Percentiles rank a stretch among this genome's conserved stretches.
Evolutionary conservation across 2,888 invertebrate species (phyloP).

Genomic region (Lymantria dispar): DNA sequence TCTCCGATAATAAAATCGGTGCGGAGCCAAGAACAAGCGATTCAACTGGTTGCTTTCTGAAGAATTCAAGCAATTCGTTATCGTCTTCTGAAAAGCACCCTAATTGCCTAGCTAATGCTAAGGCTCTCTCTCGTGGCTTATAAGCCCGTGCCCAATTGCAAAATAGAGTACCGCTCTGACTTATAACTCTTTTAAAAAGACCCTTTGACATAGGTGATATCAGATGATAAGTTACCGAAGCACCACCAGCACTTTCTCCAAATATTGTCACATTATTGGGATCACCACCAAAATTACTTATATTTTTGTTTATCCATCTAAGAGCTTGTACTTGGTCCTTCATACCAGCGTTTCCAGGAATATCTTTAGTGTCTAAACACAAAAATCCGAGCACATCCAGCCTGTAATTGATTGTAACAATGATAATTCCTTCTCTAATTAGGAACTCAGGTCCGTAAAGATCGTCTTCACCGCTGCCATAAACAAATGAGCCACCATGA

Average conservation of each 20-base stretch:
- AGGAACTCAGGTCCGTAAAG: slow-evolving; percentile 42
- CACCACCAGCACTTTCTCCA: slow-evolving; percentile 53
- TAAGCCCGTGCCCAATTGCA: slow-evolving; percentile 74
- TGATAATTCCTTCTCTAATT: slow-evolving; percentile 34
- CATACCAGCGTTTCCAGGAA: slow-evolving; percentile 47
- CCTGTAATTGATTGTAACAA: slow-evolving; percentile 41
- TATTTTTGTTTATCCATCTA: slow-evolving; percentile 44
- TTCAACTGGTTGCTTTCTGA: slow-evolving; percentile 24
- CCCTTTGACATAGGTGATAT: slow-evolving; percentile 54
- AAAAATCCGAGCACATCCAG: slow-evolving; percentile 44
- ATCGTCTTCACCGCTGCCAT: slow-evolving; percentile 37
- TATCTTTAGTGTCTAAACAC: slow-evolving; percentile 38
- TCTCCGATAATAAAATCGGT: slow-evolving; percentile 13
- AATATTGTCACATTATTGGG: slow-evolving; percentile 42
- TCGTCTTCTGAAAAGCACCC: slow-evolving; percentile 29
- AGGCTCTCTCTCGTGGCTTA: slow-evolving; percentile 64
- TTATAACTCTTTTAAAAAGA: slow-evolving; percentile 67
- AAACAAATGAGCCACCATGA: slow-evolving; percentile 36
- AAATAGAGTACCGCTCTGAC: slow-evolving; percentile 84
- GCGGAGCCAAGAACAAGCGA: slow-evolving; percentile 13
- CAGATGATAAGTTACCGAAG: slow-evolving; percentile 41
- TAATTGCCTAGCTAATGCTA: slow-evolving; percentile 27
- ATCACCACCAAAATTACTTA: slow-evolving; percentile 42
- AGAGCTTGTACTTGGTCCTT: slow-evolving; percentile 46
- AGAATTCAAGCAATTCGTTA: slow-evolving; percentile 21